These are phyloP conservation scores for Myotis davidii DNA, from an alignment of 2,113 vertebrate species.

Conservation along the genomic window DNA sequence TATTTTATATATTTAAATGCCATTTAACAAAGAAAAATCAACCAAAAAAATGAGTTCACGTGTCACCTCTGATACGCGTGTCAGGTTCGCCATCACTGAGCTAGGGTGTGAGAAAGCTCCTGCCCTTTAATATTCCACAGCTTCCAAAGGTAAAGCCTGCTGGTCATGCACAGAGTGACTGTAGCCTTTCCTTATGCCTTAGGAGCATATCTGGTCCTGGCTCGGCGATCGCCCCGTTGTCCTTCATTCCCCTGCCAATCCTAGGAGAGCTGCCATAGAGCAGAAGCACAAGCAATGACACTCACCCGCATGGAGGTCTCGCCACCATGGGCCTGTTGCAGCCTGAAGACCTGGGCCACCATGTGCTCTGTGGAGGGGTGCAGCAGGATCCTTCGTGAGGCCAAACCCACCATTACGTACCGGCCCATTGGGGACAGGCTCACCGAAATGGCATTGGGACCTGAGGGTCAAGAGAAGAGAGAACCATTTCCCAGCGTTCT, in stretches of 20 bases:
- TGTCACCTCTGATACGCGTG: too few relatives aligned
- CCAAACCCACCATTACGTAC: constrained; percentile 98
- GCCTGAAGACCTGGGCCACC: constrained; percentile 99
- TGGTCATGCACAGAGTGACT: background rate
- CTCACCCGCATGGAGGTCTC: constrained; percentile 98
- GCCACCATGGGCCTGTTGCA: constrained; percentile 97
- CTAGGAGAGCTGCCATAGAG: background rate
- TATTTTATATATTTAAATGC: too few relatives aligned
- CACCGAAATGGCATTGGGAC: constrained; percentile 98
- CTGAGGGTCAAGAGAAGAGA: constrained; percentile 81
- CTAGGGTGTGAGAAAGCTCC: background rate
- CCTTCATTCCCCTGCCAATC: background rate
- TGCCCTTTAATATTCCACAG: background rate
- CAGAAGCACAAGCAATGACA: background rate
- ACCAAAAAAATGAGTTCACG: too few relatives aligned
- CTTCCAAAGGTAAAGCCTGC: background rate
- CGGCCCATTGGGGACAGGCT: constrained; percentile 98
- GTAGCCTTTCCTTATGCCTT: background rate
- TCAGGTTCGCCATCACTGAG: too few relatives aligned
- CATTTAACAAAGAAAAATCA: too few relatives aligned
- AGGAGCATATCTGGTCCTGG: background rate
- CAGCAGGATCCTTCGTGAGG: constrained; percentile 96
- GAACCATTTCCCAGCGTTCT: constrained; percentile 16
- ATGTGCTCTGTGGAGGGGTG: constrained; percentile 99
- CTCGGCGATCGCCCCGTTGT: background rate